Conservation (phyloP, 37 sponge, comb jelly and placozoan genomes). For the Crambe crambe region DNA sequence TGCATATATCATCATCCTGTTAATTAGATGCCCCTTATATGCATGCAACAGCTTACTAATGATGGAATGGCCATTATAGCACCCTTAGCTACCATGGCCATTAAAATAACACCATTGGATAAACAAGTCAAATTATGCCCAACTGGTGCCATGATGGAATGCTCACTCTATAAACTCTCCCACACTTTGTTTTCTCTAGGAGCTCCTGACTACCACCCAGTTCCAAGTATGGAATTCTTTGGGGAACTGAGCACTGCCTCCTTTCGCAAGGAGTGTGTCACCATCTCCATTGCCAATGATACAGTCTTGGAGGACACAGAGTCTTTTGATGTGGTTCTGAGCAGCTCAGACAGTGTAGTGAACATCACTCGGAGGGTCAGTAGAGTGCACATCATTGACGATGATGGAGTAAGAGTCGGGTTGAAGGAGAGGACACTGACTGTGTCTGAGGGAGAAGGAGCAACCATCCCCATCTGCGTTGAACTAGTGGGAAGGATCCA, state of each 20-base stretch:
- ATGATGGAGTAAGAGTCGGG: constrained; percentile 35
- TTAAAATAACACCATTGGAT: no score
- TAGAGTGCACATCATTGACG: constrained; percentile 26
- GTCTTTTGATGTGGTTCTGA: constrained; percentile 18
- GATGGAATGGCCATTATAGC: no score
- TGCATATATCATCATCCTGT: no score
- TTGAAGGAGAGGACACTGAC: background rate
- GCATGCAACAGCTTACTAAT: no score
- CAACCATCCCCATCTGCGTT: constrained; percentile 11
- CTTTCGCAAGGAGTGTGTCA: background rate
- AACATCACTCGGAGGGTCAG: background rate
- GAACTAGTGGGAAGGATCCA: constrained; percentile 19
- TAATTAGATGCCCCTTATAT: no score
- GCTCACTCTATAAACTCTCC: no score
- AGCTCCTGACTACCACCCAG: constrained; percentile 5
- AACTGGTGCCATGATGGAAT: no score
- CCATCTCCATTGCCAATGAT: constrained; percentile 12
- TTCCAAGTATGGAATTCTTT: background rate
- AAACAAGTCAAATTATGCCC: no score
- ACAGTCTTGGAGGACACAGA: constrained; percentile 23
- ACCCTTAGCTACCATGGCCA: no score
- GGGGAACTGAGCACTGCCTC: background rate
- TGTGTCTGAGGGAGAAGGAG: constrained; percentile 1
- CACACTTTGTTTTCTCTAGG: background rate
- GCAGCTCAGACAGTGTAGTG: background rate